phyloP scores from a whole-genome alignment of 2,113 vertebrate genomes.

The Odontesthes bonariensis region DNA sequence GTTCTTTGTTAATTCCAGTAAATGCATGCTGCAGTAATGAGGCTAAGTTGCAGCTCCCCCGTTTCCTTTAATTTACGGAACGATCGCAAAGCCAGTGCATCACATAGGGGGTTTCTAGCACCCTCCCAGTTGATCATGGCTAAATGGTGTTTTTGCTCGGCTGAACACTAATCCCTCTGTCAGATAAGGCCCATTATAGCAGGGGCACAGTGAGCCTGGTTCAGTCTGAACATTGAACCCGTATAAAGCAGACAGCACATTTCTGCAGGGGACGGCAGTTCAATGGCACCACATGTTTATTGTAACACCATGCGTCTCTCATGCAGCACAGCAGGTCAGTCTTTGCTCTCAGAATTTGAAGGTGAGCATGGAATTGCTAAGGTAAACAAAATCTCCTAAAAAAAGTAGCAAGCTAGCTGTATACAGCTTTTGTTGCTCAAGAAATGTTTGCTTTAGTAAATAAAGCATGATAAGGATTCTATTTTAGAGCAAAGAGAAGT shows the following conservation, averaged over 20 bases:
- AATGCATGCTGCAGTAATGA: conserved; percentile 56
- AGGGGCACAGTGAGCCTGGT: conserved; percentile 42
- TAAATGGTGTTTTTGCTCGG: conserved; percentile 77
- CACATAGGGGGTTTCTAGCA: conserved; percentile 56
- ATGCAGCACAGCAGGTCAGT: conserved; percentile 12
- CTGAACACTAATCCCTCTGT: conserved; percentile 79
- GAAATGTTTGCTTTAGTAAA: conserved; percentile 11
- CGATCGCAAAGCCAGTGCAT: conserved; percentile 67
- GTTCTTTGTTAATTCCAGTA: conserved; percentile 49
- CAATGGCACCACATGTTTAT: conserved; percentile 25
- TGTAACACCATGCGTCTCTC: conserved; percentile 24
- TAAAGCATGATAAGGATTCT: conserved; percentile 12
- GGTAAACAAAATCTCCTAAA: conserved; percentile 12
- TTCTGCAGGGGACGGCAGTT: conserved; percentile 44
- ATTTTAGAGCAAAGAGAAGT: conserved; percentile 7
- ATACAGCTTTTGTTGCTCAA: background rate
- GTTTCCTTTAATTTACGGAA: conserved; percentile 69
- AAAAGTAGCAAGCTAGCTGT: background rate
- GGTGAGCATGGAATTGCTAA: conserved; percentile 20
- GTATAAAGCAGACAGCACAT: conserved; percentile 48
- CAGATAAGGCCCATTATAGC: conserved; percentile 76
- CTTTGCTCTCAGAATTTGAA: conserved; percentile 23
- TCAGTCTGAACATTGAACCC: conserved; percentile 63
- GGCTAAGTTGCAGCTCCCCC: conserved; percentile 53
- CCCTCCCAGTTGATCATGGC: conserved; percentile 73